phyloP scores from a whole-genome alignment of 2,888 invertebrate genomes.

The Heteromyza rotundicornis region DNA sequence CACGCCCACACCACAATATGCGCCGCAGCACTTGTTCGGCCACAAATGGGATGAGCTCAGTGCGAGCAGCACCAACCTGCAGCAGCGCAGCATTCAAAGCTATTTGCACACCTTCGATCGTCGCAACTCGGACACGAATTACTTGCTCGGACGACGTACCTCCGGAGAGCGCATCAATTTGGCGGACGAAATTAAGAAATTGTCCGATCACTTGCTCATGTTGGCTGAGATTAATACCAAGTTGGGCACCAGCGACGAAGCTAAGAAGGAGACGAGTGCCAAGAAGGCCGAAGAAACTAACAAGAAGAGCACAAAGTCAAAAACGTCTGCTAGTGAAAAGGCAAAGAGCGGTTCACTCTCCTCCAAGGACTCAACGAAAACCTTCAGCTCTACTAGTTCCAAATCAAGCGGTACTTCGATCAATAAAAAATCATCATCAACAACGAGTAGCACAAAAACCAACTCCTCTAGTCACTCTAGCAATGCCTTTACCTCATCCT shows the following conservation, averaged over 20 bases:
- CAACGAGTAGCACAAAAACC: constrained; percentile 33
- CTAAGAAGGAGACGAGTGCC: not conserved
- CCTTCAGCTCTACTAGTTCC: constrained; percentile 33
- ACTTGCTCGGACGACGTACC: constrained; percentile 66
- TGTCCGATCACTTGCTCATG: constrained; percentile 79
- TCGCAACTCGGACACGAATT: constrained; percentile 80
- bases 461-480: constrained; percentile 31
- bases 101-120: constrained; percentile 69
- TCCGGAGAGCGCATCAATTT: constrained; percentile 74
- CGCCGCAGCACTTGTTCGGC: constrained; percentile 44
- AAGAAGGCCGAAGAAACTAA: constrained; percentile 8
- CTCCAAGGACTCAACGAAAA: constrained; percentile 28
- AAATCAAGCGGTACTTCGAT: constrained; percentile 22
- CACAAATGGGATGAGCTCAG: constrained; percentile 48
- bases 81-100: constrained; percentile 55
- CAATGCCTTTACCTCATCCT: constrained; percentile 25
- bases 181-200: constrained; percentile 82
- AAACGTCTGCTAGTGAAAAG: not conserved
- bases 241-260: constrained; percentile 42
- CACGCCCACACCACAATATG: constrained; percentile 35
- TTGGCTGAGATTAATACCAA: constrained; percentile 70
- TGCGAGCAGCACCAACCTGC: constrained; percentile 44
- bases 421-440: constrained; percentile 27
- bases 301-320: constrained; percentile 9
- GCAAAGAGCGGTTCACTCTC: not conserved